Percentiles rank a stretch among this genome's conserved stretches.
Conservation (phyloP, 2,888 invertebrate species). For the Peribatodes rhomboidaria region DNA sequence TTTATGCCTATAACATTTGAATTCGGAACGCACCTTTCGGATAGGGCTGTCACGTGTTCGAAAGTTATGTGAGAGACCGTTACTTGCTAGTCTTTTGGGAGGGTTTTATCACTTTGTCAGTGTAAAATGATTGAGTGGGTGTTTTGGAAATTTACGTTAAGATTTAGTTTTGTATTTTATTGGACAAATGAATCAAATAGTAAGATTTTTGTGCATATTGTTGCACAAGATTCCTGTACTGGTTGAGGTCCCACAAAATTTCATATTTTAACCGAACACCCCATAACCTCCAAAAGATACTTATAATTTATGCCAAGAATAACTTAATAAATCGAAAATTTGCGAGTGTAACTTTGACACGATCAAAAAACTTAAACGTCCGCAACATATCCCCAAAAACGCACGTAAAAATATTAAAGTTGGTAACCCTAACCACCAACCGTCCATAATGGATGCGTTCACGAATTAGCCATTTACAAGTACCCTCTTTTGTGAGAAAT, state of each 20-base stretch:
- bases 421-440: constrained; percentile 16
- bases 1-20: constrained; percentile 10
- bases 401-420: background rate
- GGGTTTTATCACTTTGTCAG: too few species aligned
- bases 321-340: too few species aligned
- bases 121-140: too few species aligned
- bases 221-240: background rate
- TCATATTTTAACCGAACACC: background rate
- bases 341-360: too few species aligned
- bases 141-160: too few species aligned
- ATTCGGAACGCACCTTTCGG: constrained; percentile 12
- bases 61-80: too few species aligned
- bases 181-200: too few species aligned
- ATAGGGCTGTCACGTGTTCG: constrained; percentile 5
- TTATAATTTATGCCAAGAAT: too few species aligned
- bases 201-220: too few species aligned
- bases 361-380: too few species aligned
- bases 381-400: background rate
- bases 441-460: constrained; percentile 59
- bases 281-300: too few species aligned
- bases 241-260: background rate
- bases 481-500: constrained; percentile 53
- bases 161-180: background rate
- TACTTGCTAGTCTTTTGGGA: too few species aligned
- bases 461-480: constrained; percentile 61